A percentile compares a stretch with the other conserved stretches of the same genome.
These are phyloP conservation scores for Chiroxiphia lanceolata DNA, from an alignment of 2,797 vertebrate genomes.

Conservation along the genomic window DNA sequence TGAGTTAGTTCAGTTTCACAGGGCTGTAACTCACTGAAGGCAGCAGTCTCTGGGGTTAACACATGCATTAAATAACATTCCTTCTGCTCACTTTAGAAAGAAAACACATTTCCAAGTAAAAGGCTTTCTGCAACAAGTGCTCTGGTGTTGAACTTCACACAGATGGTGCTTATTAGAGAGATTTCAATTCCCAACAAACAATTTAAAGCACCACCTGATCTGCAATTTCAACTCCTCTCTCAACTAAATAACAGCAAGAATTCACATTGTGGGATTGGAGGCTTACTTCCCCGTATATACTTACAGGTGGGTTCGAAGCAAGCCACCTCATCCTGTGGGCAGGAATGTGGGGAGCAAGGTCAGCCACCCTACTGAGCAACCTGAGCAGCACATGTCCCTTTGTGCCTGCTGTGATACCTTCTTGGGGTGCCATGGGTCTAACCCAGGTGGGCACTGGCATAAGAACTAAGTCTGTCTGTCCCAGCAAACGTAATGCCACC, in stretches of 20 bases:
- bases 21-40: neutral
- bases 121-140: neutral
- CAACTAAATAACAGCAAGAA: neutral
- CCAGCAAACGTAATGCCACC: neutral
- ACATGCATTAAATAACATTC: neutral
- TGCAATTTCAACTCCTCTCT: neutral
- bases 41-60: neutral
- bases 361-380: rapidly evolving
- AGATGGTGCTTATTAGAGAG: neutral
- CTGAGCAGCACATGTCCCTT: neutral
- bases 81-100: neutral
- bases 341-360: neutral
- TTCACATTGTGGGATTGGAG: neutral
- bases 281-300: neutral
- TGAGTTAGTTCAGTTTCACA: neutral
- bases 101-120: neutral
- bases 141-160: neutral
- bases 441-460: rapidly evolving
- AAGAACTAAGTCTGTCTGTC: neutral
- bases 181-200: neutral
- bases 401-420: neutral
- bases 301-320: neutral
- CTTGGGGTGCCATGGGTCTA: neutral
- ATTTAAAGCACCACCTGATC: neutral
- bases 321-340: neutral